These are phyloP conservation scores for Acleris cristana DNA, from an alignment of 2,888 invertebrate genomes.

Conservation along the genomic window DNA sequence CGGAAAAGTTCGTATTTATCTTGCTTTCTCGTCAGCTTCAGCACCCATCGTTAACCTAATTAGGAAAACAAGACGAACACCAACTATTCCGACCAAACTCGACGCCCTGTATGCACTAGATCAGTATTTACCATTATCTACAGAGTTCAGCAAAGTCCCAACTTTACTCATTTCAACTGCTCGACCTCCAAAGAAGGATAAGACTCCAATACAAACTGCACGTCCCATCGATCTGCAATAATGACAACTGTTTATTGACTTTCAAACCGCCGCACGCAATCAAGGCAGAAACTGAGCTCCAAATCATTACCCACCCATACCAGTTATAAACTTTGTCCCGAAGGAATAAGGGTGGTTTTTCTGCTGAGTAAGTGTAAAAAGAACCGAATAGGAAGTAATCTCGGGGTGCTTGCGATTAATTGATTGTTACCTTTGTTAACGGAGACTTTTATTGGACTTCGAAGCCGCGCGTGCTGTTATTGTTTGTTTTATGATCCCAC, in stretches of 20 bases:
- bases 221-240: slow-evolving; percentile 35
- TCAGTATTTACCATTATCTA: no score
- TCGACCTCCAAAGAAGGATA: background rate
- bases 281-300: slow-evolving; percentile 12
- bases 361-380: slow-evolving; percentile 15
- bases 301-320: background rate
- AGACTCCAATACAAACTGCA: background rate
- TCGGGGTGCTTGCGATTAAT: slow-evolving; percentile 54
- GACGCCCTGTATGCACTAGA: no score
- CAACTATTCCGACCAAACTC: no score
- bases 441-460: slow-evolving; percentile 52
- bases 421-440: slow-evolving; percentile 62
- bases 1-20: no score
- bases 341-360: slow-evolving; percentile 4
- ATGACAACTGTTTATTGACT: slow-evolving; percentile 43
- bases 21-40: no score
- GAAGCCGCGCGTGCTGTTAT: slow-evolving; percentile 13
- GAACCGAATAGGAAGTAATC: slow-evolving; percentile 49
- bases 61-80: no score
- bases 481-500: slow-evolving; percentile 18
- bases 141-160: no score
- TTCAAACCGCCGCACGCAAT: slow-evolving; percentile 37
- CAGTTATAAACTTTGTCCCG: slow-evolving; percentile 8
- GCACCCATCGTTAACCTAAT: no score
- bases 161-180: no score